Percentiles rank a stretch among this genome's conserved stretches.
phyloP scores from a whole-genome alignment of 2,797 vertebrate species.

The Morus bassanus region DNA sequence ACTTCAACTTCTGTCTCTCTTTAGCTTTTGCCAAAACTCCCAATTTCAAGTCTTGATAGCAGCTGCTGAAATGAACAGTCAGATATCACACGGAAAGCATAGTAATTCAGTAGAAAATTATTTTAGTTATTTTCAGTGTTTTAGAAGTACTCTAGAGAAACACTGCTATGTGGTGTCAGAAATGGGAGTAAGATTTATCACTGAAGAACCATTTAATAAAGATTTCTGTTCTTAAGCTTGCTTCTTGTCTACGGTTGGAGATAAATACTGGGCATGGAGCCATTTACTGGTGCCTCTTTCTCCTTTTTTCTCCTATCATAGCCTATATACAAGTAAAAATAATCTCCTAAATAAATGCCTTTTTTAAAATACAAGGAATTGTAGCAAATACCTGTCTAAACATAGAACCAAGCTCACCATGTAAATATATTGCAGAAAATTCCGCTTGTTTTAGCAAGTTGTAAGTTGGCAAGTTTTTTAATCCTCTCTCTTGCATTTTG shows the following conservation, averaged over 20 bases:
- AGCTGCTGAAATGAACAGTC: neutral
- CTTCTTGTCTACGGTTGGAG: neutral
- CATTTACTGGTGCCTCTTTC: neutral
- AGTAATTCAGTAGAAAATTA: neutral
- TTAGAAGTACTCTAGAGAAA: neutral
- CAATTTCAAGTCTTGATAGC: neutral
- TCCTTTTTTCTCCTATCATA: neutral
- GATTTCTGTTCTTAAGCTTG: neutral
- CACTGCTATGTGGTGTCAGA: neutral
- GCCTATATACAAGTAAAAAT: neutral
- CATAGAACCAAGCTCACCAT: neutral
- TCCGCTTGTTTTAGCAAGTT: neutral
- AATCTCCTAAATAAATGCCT: neutral
- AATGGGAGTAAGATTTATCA: neutral
- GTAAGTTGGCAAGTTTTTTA: neutral
- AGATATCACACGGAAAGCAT: neutral
- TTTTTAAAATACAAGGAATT: neutral
- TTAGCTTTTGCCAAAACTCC: neutral
- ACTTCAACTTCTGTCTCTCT: neutral
- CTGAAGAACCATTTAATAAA: neutral
- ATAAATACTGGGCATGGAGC: neutral
- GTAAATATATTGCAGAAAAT: neutral
- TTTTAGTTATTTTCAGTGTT: neutral
- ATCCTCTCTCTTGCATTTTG: neutral
- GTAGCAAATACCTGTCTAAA: neutral